phyloP scores from a whole-genome alignment of 2,797 vertebrate genomes.

The Peromyscus melanophrys region DNA sequence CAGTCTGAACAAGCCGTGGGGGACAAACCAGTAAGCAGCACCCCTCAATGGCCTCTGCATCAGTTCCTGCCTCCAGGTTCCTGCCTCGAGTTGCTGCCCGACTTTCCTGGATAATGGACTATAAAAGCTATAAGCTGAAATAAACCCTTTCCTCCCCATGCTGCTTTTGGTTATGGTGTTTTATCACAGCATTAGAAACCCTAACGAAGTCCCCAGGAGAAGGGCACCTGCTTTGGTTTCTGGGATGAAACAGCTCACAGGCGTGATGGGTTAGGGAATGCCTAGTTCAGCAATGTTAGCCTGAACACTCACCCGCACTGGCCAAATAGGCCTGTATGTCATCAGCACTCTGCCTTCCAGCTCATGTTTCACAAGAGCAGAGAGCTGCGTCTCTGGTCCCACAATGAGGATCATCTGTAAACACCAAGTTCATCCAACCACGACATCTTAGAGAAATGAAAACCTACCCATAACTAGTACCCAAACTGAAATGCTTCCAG shows the following conservation, averaged over 20 bases:
- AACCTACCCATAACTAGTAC: neutral
- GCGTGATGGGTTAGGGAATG: neutral
- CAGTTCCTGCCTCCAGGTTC: neutral
- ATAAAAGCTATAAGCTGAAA: neutral
- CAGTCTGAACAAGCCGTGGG: neutral
- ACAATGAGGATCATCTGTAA: neutral
- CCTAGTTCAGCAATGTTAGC: neutral
- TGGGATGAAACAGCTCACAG: neutral
- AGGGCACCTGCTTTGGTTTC: neutral
- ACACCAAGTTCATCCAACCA: neutral
- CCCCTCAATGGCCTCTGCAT: neutral
- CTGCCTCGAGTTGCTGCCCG: neutral
- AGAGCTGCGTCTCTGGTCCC: neutral
- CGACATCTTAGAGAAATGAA: neutral
- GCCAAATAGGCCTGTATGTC: slow-evolving; percentile 5
- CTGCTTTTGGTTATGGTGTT: neutral
- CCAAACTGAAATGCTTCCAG: neutral
- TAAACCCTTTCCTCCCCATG: neutral
- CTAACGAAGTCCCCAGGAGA: neutral
- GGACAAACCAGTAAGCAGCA: neutral
- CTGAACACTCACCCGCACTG: neutral
- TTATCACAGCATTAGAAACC: neutral
- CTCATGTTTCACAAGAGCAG: neutral
- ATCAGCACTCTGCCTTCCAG: neutral
- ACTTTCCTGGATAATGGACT: no score